Percentiles rank a stretch among this genome's conserved stretches.
Conservation (phyloP, 2,888 invertebrate genomes). For the Uloborus plumipes region DNA sequence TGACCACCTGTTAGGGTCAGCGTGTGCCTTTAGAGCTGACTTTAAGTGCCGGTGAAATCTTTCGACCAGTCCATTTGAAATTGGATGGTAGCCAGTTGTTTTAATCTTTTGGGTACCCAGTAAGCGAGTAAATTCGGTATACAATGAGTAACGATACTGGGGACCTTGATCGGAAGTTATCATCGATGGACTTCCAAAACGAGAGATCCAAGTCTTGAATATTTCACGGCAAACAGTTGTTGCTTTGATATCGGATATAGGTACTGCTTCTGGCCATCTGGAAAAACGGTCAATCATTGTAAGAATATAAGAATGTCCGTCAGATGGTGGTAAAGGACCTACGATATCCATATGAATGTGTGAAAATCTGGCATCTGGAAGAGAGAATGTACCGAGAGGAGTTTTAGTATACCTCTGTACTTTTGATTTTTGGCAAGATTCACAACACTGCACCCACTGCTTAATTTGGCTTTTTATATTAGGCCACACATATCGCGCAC, state of each 20-base stretch:
- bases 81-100: no score
- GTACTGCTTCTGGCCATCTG: conserved; percentile 24
- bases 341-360: conserved; percentile 10
- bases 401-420: conserved; percentile 11
- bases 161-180: conserved; percentile 11
- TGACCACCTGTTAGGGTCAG: neutral
- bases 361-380: conserved; percentile 13
- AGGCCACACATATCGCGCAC: conserved; percentile 7
- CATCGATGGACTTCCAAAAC: neutral
- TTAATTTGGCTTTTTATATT: neutral
- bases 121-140: neutral
- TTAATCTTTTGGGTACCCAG: neutral
- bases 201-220: neutral
- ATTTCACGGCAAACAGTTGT: conserved; percentile 1
- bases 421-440: conserved; percentile 22
- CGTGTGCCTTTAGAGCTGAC: neutral
- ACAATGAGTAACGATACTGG: neutral
- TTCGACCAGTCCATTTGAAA: no score
- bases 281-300: conserved; percentile 13
- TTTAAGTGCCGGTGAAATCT: conserved; percentile 15
- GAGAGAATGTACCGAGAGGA: conserved; percentile 2
- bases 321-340: conserved; percentile 13
- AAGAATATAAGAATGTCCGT: conserved; percentile 3
- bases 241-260: neutral
- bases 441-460: neutral